Base-by-base conservation (phyloP, 2,888 invertebrate genomes). In the Orthosia cruda region DNA sequence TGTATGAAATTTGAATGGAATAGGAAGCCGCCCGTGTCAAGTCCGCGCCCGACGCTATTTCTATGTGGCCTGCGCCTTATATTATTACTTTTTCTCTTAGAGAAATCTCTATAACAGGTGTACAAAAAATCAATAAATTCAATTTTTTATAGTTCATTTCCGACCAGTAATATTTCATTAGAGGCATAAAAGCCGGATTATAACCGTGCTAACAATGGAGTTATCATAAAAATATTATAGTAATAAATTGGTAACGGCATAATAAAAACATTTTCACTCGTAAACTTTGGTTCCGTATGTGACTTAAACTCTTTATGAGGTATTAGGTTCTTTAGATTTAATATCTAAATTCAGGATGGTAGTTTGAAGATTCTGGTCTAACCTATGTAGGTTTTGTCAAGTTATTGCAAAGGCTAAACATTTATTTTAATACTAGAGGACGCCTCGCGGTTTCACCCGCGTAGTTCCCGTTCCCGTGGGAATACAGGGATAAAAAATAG, bases 221-320 rank as follows among this genome's bases (percentile, higher is more conserved):
- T 58, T 61, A 75, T 78, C 75, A 76, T 84, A 87, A 87, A 87
- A 87, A 87, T 87, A 87, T 87, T 84, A 75, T 77, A 64, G 77
- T 75, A 81, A 87, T 87, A 87, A 80, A 86, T 88, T 83, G 45
- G 66, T 78, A 75, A 87, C 70, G 57, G 70, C 66, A 61, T 76
- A 77, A 78, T 84, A 84, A 87, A 86, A 84, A 68, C n/a, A 71
- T 74, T 83, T 83, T 81, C 26, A 69, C 61, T 66, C 72, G 61
- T 76, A 80, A 82, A 84, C 57, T 72, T 49, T 62, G 65, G 73
- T 71, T 76, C 74, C 62, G 61, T 71, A 72, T 69, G 40, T 52
- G 26, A 47, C 26, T 66, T 57, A 55, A 64, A 75, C 32, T 57
- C 5, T 63, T 64, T 49, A 72, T 23, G 15, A 58, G 15, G 11